Conservation (phyloP, 2,888 invertebrate species). For the Drosophila infuscata region DNA sequence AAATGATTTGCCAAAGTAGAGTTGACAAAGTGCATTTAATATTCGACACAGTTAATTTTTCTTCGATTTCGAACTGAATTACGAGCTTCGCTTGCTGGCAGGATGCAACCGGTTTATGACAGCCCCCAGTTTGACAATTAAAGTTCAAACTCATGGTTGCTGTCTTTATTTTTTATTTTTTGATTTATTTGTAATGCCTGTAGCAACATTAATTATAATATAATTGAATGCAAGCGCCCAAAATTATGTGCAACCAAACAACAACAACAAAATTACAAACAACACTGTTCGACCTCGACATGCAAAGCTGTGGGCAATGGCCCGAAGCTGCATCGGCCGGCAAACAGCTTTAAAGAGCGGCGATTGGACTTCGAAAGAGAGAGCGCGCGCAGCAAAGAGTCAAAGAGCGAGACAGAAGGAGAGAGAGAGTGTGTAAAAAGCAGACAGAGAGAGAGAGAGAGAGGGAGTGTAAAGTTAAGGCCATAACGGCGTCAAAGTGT, state of each 20-base stretch:
- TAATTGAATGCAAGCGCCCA: slow-evolving; percentile 71
- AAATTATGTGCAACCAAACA: slow-evolving; percentile 36
- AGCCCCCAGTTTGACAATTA: slow-evolving; percentile 52
- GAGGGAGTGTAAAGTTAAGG: slow-evolving; percentile 13
- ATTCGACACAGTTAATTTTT: slow-evolving; percentile 4
- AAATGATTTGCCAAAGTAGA: neutral
- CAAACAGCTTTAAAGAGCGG: slow-evolving; percentile 34
- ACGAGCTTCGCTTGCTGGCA: slow-evolving; percentile 32
- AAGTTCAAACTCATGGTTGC: slow-evolving; percentile 73
- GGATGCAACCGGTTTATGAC: slow-evolving; percentile 56
- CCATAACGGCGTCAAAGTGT: slow-evolving; percentile 64
- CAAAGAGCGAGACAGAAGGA: slow-evolving; percentile 4
- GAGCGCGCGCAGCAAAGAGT: neutral
- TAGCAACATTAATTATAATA: slow-evolving; percentile 70
- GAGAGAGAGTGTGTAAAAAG: slow-evolving; percentile 5
- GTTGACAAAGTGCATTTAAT: slow-evolving; percentile 11
- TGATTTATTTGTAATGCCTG: slow-evolving; percentile 46
- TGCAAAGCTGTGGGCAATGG: slow-evolving; percentile 72
- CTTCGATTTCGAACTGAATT: slow-evolving; percentile 37
- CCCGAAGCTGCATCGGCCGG: slow-evolving; percentile 40
- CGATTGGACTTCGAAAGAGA: slow-evolving; percentile 25
- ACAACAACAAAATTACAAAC: slow-evolving; percentile 29
- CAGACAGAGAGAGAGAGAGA: slow-evolving; percentile 6
- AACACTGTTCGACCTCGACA: slow-evolving; percentile 78
- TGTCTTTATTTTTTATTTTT: slow-evolving; percentile 18